Conservation (phyloP, 2,797 vertebrate species). For the Florisuga fusca region DNA sequence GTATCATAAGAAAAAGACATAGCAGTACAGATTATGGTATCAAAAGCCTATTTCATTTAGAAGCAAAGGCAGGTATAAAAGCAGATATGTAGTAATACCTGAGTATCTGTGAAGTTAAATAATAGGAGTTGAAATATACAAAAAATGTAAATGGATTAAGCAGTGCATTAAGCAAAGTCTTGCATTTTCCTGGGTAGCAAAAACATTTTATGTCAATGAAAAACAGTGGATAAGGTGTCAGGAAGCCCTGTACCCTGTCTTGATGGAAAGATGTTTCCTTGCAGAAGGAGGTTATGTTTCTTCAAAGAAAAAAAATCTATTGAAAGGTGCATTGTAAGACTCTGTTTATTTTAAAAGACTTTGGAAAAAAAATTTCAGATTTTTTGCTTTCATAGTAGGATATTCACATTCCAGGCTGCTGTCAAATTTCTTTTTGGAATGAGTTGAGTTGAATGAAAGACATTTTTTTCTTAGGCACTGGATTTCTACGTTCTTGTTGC, state of each 20-base stretch:
- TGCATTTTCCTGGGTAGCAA: background rate
- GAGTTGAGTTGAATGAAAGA: background rate
- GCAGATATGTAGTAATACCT: background rate
- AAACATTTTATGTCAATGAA: background rate
- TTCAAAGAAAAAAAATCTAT: background rate
- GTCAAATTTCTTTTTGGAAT: background rate
- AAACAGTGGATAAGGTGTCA: background rate
- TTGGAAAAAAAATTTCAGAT: background rate
- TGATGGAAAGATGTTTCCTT: background rate
- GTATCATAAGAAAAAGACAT: background rate
- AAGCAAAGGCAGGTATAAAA: background rate
- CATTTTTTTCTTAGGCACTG: background rate
- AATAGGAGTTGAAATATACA: background rate
- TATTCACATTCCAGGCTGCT: background rate
- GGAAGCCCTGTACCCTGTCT: background rate
- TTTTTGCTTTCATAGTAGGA: background rate
- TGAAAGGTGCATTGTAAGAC: background rate
- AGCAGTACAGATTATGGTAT: background rate
- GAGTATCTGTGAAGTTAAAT: background rate
- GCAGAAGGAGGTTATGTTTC: background rate
- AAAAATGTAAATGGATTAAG: background rate
- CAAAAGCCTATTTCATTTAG: background rate
- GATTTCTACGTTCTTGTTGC: background rate
- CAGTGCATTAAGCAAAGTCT: rapidly evolving
- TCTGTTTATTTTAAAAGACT: background rate